Percentiles rank a stretch among this genome's conserved stretches.
These are phyloP conservation scores for Pionites leucogaster DNA, from an alignment of 2,113 vertebrate genomes.

Conservation along the genomic window DNA sequence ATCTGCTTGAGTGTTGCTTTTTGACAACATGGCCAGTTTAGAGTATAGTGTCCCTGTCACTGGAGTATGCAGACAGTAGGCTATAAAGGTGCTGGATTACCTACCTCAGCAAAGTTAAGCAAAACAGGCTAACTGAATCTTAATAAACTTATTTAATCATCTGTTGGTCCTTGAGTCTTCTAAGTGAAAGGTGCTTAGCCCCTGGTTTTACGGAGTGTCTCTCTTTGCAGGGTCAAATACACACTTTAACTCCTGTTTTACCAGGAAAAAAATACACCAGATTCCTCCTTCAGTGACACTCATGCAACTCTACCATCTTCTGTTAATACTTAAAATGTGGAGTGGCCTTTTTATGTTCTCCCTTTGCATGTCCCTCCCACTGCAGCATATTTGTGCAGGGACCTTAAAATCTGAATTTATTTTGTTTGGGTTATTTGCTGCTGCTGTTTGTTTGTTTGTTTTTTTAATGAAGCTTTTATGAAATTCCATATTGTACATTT, in stretches of 20 bases:
- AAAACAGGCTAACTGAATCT: background rate
- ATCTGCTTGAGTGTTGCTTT: slow-evolving; percentile 16
- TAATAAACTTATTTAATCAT: background rate
- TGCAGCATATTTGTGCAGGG: background rate
- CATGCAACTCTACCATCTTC: background rate
- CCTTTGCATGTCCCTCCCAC: background rate
- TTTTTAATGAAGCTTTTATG: slow-evolving; percentile 56
- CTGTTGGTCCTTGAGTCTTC: background rate
- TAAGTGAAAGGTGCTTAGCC: background rate
- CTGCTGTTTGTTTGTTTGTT: slow-evolving; percentile 37
- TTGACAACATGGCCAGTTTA: background rate
- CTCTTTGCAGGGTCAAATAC: background rate
- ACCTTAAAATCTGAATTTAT: background rate
- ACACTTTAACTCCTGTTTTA: slow-evolving; percentile 13
- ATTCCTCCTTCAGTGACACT: background rate
- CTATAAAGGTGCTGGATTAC: background rate
- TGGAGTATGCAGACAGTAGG: background rate
- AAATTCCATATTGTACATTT: slow-evolving; percentile 4
- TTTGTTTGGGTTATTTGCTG: slow-evolving; percentile 22
- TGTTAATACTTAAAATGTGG: background rate
- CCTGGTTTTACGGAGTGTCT: background rate
- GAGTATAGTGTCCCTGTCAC: background rate
- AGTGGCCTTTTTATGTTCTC: background rate
- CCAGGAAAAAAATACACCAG: background rate
- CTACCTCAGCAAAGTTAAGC: background rate